Evolutionary conservation across 2,113 vertebrate genomes (phyloP), one percentile per base, ranked within the genome.

Genomic region (Sturnus vulgaris): DNA sequence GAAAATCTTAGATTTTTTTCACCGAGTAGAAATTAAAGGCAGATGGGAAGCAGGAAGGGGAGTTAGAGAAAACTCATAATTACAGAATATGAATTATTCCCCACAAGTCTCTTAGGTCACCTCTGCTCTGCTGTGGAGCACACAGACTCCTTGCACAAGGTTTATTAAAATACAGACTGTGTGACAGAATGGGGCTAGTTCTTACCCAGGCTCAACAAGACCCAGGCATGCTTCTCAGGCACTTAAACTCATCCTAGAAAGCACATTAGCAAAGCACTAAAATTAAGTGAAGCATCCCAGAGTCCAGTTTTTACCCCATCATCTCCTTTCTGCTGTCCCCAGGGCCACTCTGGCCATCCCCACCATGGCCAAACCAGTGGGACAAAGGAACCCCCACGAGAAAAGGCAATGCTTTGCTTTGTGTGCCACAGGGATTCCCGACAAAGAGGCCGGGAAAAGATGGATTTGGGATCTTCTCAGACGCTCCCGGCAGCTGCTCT

Each of bases 151-250:
- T 37, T 61, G 75, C 91, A 90, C 84, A 22, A 73, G 86, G 84
- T 82, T 95, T 85, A 95, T 90, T 95, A 95, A 96, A 91, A 77
- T 11, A 85, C 66, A 79, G 66, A 61, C 66, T 60, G 2, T 21
- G 39, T 95, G 95, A 93, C 95, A 97, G 95, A 96, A 95, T 50
- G 82, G 80, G 90, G 90, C 72, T 97, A 75, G 17, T 18, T 68
- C 88, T 64, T 88, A 81, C 82, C 79, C 46, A 53, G 56, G 76
- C 60, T 83, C 85, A 88, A 33, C 60, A 60, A 70, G 47, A 95
- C 12, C 71, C 84, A 93, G 44, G 70, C 89, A 81, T 40, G 68
- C 84, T 81, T 71, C 90, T 81, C 76, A 12, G 44, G 85, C 79
- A 81, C 55, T 93, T 86, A 60, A 78, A 46, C 35, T 70, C 30